phyloP scores from a whole-genome alignment of 2,888 invertebrate genomes.

The Julus scanicus region DNA sequence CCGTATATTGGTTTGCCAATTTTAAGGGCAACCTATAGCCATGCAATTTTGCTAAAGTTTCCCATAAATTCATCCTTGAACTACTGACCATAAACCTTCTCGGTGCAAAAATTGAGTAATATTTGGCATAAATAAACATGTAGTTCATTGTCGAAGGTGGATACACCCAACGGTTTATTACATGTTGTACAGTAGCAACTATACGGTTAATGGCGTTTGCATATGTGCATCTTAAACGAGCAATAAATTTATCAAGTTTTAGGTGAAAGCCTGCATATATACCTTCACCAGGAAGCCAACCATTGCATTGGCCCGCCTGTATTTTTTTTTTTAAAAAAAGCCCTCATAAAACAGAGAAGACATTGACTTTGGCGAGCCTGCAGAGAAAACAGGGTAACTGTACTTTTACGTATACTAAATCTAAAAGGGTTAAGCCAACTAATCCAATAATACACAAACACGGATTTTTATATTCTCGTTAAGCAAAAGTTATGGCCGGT shows the following conservation, averaged over 20 bases:
- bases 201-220: not conserved
- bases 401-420: not conserved
- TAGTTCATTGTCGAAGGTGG: not conserved
- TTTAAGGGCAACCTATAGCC: not conserved
- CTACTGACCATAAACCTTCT: not conserved
- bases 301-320: not conserved
- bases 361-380: conserved; percentile 18
- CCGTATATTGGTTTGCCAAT: not conserved
- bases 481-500: not conserved
- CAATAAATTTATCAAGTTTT: not conserved
- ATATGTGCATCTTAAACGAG: not conserved
- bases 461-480: conserved; percentile 10
- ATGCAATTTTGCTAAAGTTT: not conserved
- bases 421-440: conserved; percentile 36
- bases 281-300: not conserved
- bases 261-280: not conserved
- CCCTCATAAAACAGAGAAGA: not conserved
- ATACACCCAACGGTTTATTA: not conserved
- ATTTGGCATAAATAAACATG: not conserved
- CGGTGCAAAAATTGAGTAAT: not conserved
- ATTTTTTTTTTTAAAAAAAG: not conserved
- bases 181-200: not conserved
- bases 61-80: not conserved
- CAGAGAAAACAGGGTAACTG: not conserved
- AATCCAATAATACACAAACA: conserved; percentile 11